These are phyloP conservation scores for Apis dorsata DNA, from an alignment of 1,140 invertebrate species.

Conservation along the genomic window DNA sequence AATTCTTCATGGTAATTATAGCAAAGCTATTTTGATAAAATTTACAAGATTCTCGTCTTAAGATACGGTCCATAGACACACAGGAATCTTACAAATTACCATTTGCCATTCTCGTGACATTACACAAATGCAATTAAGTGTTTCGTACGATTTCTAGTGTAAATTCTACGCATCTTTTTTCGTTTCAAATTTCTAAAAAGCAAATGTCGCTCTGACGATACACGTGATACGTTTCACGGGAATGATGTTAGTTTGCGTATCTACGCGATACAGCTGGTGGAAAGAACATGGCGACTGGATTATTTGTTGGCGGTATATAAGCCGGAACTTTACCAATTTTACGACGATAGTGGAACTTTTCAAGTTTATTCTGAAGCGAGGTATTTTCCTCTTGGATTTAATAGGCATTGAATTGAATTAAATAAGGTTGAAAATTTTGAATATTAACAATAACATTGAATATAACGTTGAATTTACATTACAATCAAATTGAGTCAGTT, in stretches of 20 bases:
- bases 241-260: constrained; percentile 37
- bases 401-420: neutral
- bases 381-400: neutral
- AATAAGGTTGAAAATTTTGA: no score
- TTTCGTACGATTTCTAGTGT: no score
- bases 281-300: constrained; percentile 33
- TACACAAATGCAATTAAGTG: constrained; percentile 24
- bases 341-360: constrained; percentile 20
- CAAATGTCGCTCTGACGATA: no score
- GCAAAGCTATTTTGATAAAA: neutral
- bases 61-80: neutral
- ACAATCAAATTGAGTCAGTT: no score
- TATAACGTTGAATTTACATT: no score
- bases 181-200: neutral
- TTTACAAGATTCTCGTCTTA: neutral
- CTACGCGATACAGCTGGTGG: constrained; percentile 34
- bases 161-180: neutral
- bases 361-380: neutral
- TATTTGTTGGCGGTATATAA: constrained; percentile 55
- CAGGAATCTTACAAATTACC: neutral
- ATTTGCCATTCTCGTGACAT: neutral
- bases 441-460: no score
- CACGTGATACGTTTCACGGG: constrained; percentile 18
- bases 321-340: constrained; percentile 30
- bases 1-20: constrained; percentile 8